Evolutionary conservation across 2,888 invertebrate species (phyloP), one percentile per base, ranked within the genome.

Genomic region (Stegophylla sp.): DNA sequence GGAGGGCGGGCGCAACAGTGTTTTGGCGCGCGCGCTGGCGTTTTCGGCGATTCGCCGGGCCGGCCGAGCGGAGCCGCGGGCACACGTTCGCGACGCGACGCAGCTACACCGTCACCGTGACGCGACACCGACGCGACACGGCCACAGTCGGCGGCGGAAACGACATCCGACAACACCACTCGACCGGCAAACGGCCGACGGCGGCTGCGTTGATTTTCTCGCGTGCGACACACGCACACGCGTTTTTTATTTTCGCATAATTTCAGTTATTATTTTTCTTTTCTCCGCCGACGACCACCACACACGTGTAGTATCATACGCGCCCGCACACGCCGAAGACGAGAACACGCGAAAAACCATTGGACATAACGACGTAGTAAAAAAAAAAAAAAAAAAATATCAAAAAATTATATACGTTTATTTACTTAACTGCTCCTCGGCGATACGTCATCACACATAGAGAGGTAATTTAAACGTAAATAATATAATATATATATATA

Each of bases 11-110:
- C 75, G 64, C 75, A 76, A 66, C 12, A 64, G 51, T 76, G 64
- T 76, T 76, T 75, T 75, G 63, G 74, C 74, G 63, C 63, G 63
- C 63, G 51, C 74, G 74, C 74, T 63, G 51, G 48, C 63, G 74
- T 75, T 66, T 76, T 76, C 75, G 64, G 74, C 74, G 74, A 74
- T 74, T 63, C 74, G 74, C 63, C 74, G 48, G n/a, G 34, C 61
- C 61, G 63, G 28, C 56, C 59, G 23, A 43, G 45, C 59, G 15
- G 59, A 20, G 59, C n/a, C n/a, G n/a, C n/a, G n/a, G n/a, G n/a
- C n/a, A n/a, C 45, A 61, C 64, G 75, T 51, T 51, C 45, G 51
- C 64, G 51, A 61, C 59, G 56, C 73, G 56, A 72, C 73, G 56
- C 73, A 61, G 75, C 20, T 45, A 75, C 51, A 45, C 5, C 45